phyloP scores from a whole-genome alignment of 1,140 invertebrate genomes.

The Drosophila ironensis region DNA sequence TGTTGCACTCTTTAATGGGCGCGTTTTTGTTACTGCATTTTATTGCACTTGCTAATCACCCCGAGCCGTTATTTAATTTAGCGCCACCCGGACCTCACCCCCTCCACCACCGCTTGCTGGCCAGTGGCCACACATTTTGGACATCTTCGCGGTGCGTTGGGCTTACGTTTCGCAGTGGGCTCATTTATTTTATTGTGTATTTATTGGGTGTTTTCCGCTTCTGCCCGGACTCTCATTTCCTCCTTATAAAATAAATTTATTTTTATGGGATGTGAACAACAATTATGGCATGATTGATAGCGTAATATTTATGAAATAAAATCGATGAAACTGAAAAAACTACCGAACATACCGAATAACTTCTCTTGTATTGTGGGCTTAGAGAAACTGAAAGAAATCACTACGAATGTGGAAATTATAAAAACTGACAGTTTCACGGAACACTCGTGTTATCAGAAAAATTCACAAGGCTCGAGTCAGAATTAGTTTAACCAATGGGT shows the following conservation, averaged over 20 bases:
- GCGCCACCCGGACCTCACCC: slow-evolving; percentile 57
- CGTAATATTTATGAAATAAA: no score
- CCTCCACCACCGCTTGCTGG: slow-evolving; percentile 40
- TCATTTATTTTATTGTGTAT: background rate
- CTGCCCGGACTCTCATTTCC: background rate
- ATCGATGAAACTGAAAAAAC: no score
- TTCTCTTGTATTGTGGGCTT: no score
- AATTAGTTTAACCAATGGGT: no score
- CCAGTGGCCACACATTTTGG: slow-evolving; percentile 1
- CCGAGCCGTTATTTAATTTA: slow-evolving; percentile 71
- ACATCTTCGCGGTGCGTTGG: slow-evolving; percentile 17
- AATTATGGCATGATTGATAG: no score
- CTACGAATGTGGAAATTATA: no score
- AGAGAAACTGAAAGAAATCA: no score
- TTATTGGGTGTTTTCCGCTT: background rate
- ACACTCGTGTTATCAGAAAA: no score
- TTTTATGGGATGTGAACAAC: background rate
- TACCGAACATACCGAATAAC: no score
- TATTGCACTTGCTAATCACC: slow-evolving; percentile 72
- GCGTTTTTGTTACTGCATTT: slow-evolving; percentile 49
- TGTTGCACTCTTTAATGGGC: slow-evolving; percentile 51
- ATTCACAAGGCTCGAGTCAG: no score
- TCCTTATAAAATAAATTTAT: background rate
- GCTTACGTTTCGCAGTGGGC: slow-evolving; percentile 29
- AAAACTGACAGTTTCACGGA: no score